phyloP scores from a whole-genome alignment of 2,888 invertebrate genomes.

The Laothoe populi region DNA sequence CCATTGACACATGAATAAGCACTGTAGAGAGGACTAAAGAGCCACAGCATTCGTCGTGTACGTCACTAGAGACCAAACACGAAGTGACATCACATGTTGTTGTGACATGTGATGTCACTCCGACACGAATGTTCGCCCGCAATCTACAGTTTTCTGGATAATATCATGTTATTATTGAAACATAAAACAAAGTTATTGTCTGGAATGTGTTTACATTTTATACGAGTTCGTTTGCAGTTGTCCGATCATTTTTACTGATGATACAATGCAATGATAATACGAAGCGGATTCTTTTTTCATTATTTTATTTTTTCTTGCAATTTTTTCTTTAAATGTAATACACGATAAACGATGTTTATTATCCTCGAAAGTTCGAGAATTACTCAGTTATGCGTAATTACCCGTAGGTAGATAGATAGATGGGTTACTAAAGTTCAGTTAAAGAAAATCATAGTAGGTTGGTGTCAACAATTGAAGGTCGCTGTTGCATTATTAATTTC shows the following conservation, averaged over 20 bases:
- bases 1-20: too few species aligned
- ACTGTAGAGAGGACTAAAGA: too few species aligned
- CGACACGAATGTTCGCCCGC: too few species aligned
- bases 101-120: too few species aligned
- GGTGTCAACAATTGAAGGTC: slow-evolving; percentile 54
- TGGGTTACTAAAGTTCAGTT: slow-evolving; percentile 25
- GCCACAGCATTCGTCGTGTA: too few species aligned
- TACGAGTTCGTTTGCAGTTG: neutral
- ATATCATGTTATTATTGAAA: too few species aligned
- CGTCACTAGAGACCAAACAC: too few species aligned
- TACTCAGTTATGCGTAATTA: neutral
- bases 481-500: slow-evolving; percentile 61
- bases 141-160: too few species aligned
- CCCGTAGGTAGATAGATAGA: slow-evolving; percentile 11
- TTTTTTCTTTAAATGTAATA: neutral
- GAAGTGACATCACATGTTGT: too few species aligned
- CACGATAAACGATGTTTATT: slow-evolving; percentile 1
- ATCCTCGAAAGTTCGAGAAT: slow-evolving; percentile 10
- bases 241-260: slow-evolving; percentile 7
- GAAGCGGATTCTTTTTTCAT: neutral
- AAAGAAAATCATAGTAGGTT: slow-evolving; percentile 49
- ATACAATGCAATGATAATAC: slow-evolving; percentile 6
- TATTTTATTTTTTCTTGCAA: slow-evolving; percentile 10
- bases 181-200: slow-evolving; percentile 12
- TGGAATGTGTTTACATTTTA: slow-evolving; percentile 6